A percentile compares a stretch with the other conserved stretches of the same genome.
phyloP scores from a whole-genome alignment of 2,888 invertebrate species.

The Drosophila neutralis region DNA sequence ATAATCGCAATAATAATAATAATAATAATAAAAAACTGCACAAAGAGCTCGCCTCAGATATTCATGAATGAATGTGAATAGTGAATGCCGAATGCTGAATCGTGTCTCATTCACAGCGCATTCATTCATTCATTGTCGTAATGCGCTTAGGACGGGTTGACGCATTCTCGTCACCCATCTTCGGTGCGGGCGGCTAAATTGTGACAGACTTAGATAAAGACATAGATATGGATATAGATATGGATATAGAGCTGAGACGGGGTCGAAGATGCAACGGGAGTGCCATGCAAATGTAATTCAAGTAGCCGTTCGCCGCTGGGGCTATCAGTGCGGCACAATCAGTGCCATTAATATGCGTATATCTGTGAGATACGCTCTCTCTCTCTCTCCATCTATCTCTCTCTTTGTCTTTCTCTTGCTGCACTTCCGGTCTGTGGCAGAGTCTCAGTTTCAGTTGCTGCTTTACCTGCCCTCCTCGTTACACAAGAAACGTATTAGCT shows the following conservation, averaged over 20 bases:
- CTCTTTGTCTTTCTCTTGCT: slow-evolving; percentile 19
- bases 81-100: slow-evolving; percentile 18
- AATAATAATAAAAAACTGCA: slow-evolving; percentile 20
- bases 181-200: slow-evolving; percentile 45
- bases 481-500: slow-evolving; percentile 55
- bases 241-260: slow-evolving; percentile 4
- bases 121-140: slow-evolving; percentile 53
- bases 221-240: neutral
- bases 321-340: slow-evolving; percentile 65
- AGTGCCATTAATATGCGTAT: slow-evolving; percentile 68
- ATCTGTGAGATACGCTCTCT: slow-evolving; percentile 51
- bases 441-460: slow-evolving; percentile 7
- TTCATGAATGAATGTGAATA: slow-evolving; percentile 58
- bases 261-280: slow-evolving; percentile 1
- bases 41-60: slow-evolving; percentile 54
- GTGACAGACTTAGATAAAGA: slow-evolving; percentile 22
- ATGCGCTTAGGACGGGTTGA: slow-evolving; percentile 66
- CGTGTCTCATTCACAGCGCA: slow-evolving; percentile 23
- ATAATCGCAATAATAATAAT: slow-evolving; percentile 22
- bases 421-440: slow-evolving; percentile 44
- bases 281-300: slow-evolving; percentile 66
- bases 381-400: neutral
- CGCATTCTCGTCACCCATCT: slow-evolving; percentile 30
- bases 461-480: slow-evolving; percentile 50
- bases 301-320: slow-evolving; percentile 49